These are phyloP conservation scores for Nemopilema nomurai DNA, from an alignment of 30 jellyfish, hydroid and myxozoan species.

Conservation along the genomic window DNA sequence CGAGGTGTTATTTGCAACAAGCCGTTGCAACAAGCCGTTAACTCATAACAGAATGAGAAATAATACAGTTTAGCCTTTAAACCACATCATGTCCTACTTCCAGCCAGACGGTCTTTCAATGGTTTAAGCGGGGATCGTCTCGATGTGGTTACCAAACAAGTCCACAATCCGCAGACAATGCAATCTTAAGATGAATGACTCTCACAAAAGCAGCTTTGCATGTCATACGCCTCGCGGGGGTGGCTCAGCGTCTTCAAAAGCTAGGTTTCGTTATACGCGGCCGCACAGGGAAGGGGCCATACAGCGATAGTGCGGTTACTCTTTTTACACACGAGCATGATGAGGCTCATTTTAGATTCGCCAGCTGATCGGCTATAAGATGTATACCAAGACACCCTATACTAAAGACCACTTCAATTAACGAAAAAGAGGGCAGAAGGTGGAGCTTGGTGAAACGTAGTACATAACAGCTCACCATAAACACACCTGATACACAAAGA, in stretches of 20 bases:
- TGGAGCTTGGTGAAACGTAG: too few species aligned
- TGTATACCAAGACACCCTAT: too few species aligned
- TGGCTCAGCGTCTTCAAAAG: neutral
- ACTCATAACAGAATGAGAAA: neutral
- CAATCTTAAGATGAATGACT: constrained; percentile 23
- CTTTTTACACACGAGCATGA: too few species aligned
- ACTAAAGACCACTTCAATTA: too few species aligned
- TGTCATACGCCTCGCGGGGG: neutral
- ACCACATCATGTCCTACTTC: neutral
- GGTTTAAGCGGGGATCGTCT: neutral
- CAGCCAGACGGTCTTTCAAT: neutral
- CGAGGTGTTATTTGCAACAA: neutral
- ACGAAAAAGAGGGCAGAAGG: too few species aligned
- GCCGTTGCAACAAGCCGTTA: neutral
- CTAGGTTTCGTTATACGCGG: too few species aligned
- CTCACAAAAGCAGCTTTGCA: neutral
- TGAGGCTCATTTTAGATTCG: too few species aligned
- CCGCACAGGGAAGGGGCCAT: too few species aligned
- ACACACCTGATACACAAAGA: too few species aligned
- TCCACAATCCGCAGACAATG: constrained; percentile 20
- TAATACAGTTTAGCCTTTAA: neutral
- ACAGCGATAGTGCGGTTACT: too few species aligned
- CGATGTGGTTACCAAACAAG: constrained; percentile 33
- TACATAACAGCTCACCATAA: too few species aligned
- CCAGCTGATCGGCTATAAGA: too few species aligned